Evolutionary conservation across 2,797 vertebrate genomes (phyloP), one percentile per base, ranked within the genome.

Genomic region (Labeo calbasu): DNA sequence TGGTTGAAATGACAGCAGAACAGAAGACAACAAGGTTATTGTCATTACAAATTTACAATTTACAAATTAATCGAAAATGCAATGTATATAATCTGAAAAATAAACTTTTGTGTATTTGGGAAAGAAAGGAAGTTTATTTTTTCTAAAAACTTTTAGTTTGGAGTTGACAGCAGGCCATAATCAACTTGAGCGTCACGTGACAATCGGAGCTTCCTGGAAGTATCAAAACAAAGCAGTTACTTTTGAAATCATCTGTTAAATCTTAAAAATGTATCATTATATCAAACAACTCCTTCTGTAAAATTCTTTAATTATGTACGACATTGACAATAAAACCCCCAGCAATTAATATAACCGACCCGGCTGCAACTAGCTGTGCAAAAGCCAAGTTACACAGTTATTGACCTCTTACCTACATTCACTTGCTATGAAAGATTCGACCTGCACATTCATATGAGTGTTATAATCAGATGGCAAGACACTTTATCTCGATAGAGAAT

Each of bases 351-450:
- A 10, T 4, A 76, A 48, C 12, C 15, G 2, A 53, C 21, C 7
- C 19, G 40, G 19, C 23, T 36, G 43, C 13, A 36, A 21, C 23
- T 48, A 68, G 65, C 53, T 46, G 17, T 21, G 12, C 12, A 78
- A 51, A 36, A 57, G 19, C 32, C n/a, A n/a, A n/a, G n/a, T n/a
- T n/a, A 23, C 12, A 17, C 6, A 51, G 21, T 61, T 5, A 70
- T 19, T 85, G 86, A 77, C 83, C 88, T 65, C 36, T 88, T 81
- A 88, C 89, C 88, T 87, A 87, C 82, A 87, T 82, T 77, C 17
- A 55, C 25, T 70, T 17, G 10, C 76, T 71, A 23, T 70, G 69
- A 77, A 69, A 77, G 2, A 36, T 12, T 23, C 19, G 13, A 79
- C 76, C 6, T 65, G 43, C 65, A 11, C 76, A 59, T 70, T 32